A percentile compares a stretch with the other conserved stretches of the same genome.
Evolutionary conservation across 1,140 invertebrate species (phyloP).

Genomic region (Ceratina calcarata): DNA sequence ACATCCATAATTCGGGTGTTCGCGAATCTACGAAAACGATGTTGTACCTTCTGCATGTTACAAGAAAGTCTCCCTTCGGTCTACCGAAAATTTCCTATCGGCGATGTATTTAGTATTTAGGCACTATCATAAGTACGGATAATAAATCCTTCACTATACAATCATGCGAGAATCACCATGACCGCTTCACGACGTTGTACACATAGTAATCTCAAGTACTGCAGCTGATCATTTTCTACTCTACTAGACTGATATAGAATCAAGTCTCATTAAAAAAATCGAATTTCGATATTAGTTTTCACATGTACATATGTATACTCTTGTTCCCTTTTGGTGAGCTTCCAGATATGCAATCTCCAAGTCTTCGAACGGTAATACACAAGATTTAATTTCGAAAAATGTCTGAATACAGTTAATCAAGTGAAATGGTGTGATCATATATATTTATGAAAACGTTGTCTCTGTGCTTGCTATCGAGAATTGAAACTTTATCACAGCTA

Average conservation of each 20-base stretch:
- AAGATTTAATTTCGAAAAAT: too few relatives aligned
- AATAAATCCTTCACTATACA: conserved; percentile 27
- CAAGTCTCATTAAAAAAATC: too few relatives aligned
- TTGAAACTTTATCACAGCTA: conserved; percentile 56
- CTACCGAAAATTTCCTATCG: conserved; percentile 4
- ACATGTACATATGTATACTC: too few relatives aligned
- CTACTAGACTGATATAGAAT: too few relatives aligned
- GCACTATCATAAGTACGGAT: conserved; percentile 20
- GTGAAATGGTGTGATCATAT: too few relatives aligned
- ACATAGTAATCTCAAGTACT: conserved; percentile 15
- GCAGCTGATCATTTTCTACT: not conserved
- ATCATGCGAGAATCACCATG: conserved; percentile 31
- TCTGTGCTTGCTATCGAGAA: not conserved
- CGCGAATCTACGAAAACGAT: conserved; percentile 34
- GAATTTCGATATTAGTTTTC: too few relatives aligned
- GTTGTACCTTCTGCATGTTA: conserved; percentile 43
- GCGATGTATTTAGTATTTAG: not conserved
- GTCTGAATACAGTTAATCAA: too few relatives aligned
- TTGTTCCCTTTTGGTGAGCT: too few relatives aligned
- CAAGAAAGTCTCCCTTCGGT: conserved; percentile 28
- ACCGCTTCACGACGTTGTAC: conserved; percentile 8
- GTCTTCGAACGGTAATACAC: too few relatives aligned
- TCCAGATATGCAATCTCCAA: too few relatives aligned
- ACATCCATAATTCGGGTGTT: too few relatives aligned
- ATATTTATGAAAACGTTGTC: too few relatives aligned